These are phyloP conservation scores for Hypothenemus hampei DNA, from an alignment of 1,140 invertebrate species.

Conservation along the genomic window DNA sequence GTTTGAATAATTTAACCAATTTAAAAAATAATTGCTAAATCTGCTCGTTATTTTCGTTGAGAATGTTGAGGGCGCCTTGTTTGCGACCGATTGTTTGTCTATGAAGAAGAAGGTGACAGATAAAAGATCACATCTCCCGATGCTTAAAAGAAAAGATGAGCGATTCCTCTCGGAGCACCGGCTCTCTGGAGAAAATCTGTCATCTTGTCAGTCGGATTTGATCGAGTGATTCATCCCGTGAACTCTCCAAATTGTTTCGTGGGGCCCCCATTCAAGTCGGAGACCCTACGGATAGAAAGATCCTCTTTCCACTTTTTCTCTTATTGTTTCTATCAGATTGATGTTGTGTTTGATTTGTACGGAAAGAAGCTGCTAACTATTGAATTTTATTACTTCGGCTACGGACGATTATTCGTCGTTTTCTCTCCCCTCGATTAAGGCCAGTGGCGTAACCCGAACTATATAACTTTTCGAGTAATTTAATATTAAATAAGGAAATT, in stretches of 20 bases:
- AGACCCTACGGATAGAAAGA: neutral
- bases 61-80: neutral
- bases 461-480: too few species aligned
- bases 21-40: conserved; percentile 19
- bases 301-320: conserved; percentile 10
- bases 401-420: conserved; percentile 1
- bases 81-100: neutral
- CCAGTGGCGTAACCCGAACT: conserved; percentile 18
- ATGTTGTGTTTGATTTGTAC: conserved; percentile 26
- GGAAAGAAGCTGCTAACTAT: conserved; percentile 25
- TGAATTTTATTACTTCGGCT: conserved; percentile 23
- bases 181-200: conserved; percentile 23
- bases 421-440: neutral
- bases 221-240: conserved; percentile 42
- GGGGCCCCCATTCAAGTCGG: conserved; percentile 26
- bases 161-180: neutral
- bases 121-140: too few species aligned
- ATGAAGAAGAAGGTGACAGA: too few species aligned
- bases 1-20: conserved; percentile 17
- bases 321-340: conserved; percentile 30
- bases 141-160: neutral
- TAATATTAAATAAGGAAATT: too few species aligned
- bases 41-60: conserved; percentile 6
- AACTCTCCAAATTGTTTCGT: conserved; percentile 14
- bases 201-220: conserved; percentile 38